phyloP scores from a whole-genome alignment of 2,113 vertebrate genomes.

The Takifugu bimaculatus region DNA sequence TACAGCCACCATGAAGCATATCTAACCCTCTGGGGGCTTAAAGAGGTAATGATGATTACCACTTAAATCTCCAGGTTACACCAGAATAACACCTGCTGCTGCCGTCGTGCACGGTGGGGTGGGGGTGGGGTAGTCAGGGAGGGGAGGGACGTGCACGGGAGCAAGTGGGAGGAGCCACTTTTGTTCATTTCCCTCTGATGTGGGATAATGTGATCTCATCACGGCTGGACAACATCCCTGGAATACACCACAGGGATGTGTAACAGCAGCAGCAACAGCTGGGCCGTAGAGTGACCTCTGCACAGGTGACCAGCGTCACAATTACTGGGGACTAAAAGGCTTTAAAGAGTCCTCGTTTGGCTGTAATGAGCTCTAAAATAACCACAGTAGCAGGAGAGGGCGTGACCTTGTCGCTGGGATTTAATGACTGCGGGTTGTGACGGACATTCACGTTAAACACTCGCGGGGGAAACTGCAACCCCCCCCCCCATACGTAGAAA shows the following conservation, averaged over 20 bases:
- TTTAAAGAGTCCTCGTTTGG: no score
- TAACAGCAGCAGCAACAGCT: no score
- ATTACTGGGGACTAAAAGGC: no score
- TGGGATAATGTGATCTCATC: constrained; percentile 62
- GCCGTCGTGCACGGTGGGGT: constrained; percentile 20
- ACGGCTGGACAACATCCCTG: not conserved
- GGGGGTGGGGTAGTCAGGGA: not conserved
- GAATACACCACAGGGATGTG: no score
- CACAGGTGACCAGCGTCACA: constrained; percentile 3
- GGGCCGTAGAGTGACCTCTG: constrained; percentile 25
- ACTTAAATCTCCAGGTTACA: constrained; percentile 62
- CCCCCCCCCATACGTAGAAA: no score
- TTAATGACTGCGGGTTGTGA: no score
- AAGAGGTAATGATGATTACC: constrained; percentile 57
- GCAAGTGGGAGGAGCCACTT: constrained; percentile 56
- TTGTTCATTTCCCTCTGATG: constrained; percentile 55
- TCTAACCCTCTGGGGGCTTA: constrained; percentile 42
- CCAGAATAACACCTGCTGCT: constrained; percentile 78
- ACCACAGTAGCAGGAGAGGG: no score
- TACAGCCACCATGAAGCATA: constrained; percentile 29
- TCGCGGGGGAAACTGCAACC: no score
- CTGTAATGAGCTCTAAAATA: no score
- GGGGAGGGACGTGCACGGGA: constrained; percentile 27
- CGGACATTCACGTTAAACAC: no score
- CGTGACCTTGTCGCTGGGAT: no score